Evolutionary conservation across 2,797 vertebrate species (phyloP).

Genomic region (Tauraco hartlaubi): DNA sequence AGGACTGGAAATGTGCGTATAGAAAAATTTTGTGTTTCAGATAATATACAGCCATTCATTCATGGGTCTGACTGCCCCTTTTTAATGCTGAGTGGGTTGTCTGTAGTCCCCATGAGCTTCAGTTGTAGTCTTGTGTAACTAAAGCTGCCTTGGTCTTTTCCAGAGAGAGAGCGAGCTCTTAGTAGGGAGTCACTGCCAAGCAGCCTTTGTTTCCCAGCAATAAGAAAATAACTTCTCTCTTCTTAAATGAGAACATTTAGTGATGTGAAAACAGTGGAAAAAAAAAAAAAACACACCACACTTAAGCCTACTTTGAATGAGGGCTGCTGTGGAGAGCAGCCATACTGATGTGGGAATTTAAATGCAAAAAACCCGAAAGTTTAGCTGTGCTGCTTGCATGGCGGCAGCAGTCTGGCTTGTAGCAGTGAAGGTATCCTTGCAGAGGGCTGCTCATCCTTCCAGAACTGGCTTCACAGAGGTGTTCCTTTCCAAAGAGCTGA

Average conservation of each 20-base stretch:
- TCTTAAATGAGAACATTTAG: conserved; percentile 20
- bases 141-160: neutral
- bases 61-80: neutral
- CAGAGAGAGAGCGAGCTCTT: neutral
- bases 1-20: neutral
- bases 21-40: neutral
- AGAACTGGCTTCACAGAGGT: neutral
- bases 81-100: neutral
- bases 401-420: neutral
- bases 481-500: neutral
- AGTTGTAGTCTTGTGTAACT: neutral
- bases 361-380: neutral
- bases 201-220: conserved; percentile 19
- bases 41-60: neutral
- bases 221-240: conserved; percentile 1
- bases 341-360: neutral
- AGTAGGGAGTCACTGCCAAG: neutral
- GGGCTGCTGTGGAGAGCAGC: neutral
- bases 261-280: neutral
- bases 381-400: neutral
- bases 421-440: neutral
- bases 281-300: neutral
- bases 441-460: neutral
- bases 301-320: neutral
- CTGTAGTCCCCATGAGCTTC: neutral